Percentiles rank a stretch among this genome's conserved stretches.
phyloP scores from a whole-genome alignment of 2,888 invertebrate species.

The Drosophila merina region DNA sequence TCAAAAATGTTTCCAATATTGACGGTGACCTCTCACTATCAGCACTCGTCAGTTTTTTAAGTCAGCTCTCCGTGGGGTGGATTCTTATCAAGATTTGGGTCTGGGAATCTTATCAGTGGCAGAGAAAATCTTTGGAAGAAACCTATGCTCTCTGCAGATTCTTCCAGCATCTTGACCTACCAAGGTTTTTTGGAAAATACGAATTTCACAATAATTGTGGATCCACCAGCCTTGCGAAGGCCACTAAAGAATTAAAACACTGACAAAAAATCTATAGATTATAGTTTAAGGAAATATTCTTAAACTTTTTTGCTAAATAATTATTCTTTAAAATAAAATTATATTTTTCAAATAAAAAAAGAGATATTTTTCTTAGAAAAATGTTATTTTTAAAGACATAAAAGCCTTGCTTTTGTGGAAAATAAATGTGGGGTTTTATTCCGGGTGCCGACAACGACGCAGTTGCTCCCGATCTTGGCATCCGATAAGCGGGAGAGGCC shows the following conservation, averaged over 20 bases:
- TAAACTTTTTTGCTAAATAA: background rate
- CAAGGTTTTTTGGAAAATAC: constrained; percentile 13
- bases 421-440: background rate
- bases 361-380: too few relatives aligned
- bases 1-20: background rate
- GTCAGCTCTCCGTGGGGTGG: background rate
- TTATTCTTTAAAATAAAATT: background rate
- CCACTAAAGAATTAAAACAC: constrained; percentile 22
- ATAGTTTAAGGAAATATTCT: background rate
- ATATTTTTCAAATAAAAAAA: background rate
- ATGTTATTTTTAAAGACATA: too few relatives aligned
- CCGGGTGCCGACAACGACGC: constrained; percentile 32
- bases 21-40: constrained; percentile 1
- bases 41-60: background rate
- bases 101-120: background rate
- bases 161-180: constrained; percentile 19
- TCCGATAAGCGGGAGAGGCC: constrained; percentile 41
- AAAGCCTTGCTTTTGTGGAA: background rate
- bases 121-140: background rate
- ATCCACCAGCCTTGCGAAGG: constrained; percentile 28
- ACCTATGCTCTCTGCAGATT: constrained; percentile 27
- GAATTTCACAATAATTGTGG: constrained; percentile 41
- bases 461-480: constrained; percentile 31
- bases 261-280: background rate
- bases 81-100: constrained; percentile 4